phyloP scores from a whole-genome alignment of 2,797 vertebrate species.

The Bryconaethiops microstoma region DNA sequence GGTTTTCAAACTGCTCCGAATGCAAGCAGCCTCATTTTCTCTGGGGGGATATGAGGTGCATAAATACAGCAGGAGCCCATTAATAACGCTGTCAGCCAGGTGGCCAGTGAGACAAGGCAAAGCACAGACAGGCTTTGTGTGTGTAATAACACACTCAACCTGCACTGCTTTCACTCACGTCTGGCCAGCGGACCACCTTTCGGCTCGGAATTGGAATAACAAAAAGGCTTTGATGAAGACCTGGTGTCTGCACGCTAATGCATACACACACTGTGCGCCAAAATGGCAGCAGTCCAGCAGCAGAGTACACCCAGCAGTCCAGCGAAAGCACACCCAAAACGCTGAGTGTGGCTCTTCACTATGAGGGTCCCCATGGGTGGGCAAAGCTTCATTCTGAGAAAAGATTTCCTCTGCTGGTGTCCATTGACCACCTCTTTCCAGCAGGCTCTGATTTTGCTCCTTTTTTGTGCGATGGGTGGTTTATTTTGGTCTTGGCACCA shows the following conservation, averaged over 20 bases:
- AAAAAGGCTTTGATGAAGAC: constrained; percentile 5
- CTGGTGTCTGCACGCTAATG: background rate
- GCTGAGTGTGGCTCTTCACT: constrained; percentile 2
- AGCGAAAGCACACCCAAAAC: background rate
- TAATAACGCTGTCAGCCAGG: constrained; percentile 78
- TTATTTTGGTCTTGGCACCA: constrained; percentile 32
- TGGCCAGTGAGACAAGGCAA: constrained; percentile 55
- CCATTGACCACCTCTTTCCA: background rate
- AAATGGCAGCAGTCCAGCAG: constrained; percentile 13
- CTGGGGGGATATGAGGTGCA: constrained; percentile 68
- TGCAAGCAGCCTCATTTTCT: constrained; percentile 68
- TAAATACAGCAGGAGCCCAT: constrained; percentile 75
- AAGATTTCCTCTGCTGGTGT: constrained; percentile 10
- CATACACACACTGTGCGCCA: background rate
- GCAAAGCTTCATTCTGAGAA: constrained; percentile 7
- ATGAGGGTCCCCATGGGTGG: background rate
- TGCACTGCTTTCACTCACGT: constrained; percentile 30
- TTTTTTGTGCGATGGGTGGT: constrained; percentile 25
- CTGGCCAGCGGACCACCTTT: constrained; percentile 26
- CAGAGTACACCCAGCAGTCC: background rate
- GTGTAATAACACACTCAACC: constrained; percentile 25
- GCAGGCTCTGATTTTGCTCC: constrained; percentile 21
- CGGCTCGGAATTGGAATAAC: constrained; percentile 10
- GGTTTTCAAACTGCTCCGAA: constrained; percentile 56
- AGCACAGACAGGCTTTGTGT: constrained; percentile 54